phyloP scores from a whole-genome alignment of 2,888 invertebrate genomes.

The Cosmorhoe ocellata region DNA sequence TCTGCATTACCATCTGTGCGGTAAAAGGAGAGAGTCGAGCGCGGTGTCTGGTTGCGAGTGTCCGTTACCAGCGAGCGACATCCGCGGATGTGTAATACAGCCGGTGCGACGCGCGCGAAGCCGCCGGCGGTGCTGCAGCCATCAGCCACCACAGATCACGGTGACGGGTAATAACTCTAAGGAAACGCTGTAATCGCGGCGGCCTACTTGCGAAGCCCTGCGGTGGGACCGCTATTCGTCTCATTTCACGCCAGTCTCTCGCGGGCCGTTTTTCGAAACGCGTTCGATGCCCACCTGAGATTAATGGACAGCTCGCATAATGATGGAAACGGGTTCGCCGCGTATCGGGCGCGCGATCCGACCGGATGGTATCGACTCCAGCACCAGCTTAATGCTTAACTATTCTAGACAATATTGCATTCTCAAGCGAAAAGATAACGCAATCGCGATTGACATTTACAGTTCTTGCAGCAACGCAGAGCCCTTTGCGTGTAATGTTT shows the following conservation, averaged over 20 bases:
- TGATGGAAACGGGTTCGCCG: slow-evolving; percentile 46
- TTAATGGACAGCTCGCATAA: slow-evolving; percentile 46
- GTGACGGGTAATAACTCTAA: slow-evolving; percentile 58
- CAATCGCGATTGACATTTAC: slow-evolving; percentile 46
- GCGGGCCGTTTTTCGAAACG: slow-evolving; percentile 53
- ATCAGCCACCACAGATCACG: slow-evolving; percentile 18
- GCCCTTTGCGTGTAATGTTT: slow-evolving; percentile 28
- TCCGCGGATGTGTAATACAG: slow-evolving; percentile 69
- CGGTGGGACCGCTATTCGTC: slow-evolving; percentile 57
- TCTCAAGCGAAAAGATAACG: slow-evolving; percentile 40
- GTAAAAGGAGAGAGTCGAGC: slow-evolving; percentile 73
- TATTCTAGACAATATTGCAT: slow-evolving; percentile 50
- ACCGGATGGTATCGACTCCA: slow-evolving; percentile 44
- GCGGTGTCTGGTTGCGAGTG: slow-evolving; percentile 65
- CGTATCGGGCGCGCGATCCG: slow-evolving; percentile 46
- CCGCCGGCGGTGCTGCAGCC: slow-evolving; percentile 49
- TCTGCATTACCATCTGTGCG: slow-evolving; percentile 68
- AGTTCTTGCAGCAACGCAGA: slow-evolving; percentile 47
- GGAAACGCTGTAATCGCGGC: slow-evolving; percentile 60
- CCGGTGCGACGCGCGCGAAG: slow-evolving; percentile 41
- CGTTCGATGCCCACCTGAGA: slow-evolving; percentile 44
- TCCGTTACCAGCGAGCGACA: slow-evolving; percentile 55
- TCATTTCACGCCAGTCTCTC: slow-evolving; percentile 46
- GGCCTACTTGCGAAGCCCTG: slow-evolving; percentile 62
- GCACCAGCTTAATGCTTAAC: slow-evolving; percentile 40